phyloP scores from a whole-genome alignment of 2,888 invertebrate species.

The Agrilus cyanescens region DNA sequence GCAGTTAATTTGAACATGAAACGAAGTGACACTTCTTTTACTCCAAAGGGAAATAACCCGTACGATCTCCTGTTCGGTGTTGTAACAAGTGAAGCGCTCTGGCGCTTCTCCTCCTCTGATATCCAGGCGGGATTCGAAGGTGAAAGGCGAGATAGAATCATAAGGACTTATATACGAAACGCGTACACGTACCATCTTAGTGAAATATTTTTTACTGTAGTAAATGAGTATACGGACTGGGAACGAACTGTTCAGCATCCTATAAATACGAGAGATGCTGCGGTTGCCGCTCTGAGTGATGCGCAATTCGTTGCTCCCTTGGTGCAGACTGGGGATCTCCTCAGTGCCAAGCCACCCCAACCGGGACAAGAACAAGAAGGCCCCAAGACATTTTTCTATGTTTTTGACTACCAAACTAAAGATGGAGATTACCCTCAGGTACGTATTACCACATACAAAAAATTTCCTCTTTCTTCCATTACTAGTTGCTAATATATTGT shows the following conservation, averaged over 20 bases:
- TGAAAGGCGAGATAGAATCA: conserved; percentile 74
- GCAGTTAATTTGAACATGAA: conserved; percentile 49
- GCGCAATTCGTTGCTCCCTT: conserved; percentile 89
- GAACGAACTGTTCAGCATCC: conserved; percentile 83
- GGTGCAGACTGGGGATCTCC: conserved; percentile 71
- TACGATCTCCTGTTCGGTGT: conserved; percentile 86
- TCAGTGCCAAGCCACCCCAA: conserved; percentile 57
- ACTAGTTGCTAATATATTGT: too few relatives aligned
- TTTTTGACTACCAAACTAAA: conserved; percentile 84
- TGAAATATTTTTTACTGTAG: conserved; percentile 92
- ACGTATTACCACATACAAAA: conserved; percentile 22
- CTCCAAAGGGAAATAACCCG: conserved; percentile 46
- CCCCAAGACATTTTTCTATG: conserved; percentile 79
- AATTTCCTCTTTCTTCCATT: too few relatives aligned
- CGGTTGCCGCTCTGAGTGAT: conserved; percentile 85
- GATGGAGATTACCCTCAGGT: conserved; percentile 82
- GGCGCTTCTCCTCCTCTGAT: conserved; percentile 76
- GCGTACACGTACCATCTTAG: conserved; percentile 91
- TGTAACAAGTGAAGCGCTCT: conserved; percentile 83
- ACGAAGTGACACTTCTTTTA: conserved; percentile 45
- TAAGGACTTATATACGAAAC: conserved; percentile 86
- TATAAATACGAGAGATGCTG: conserved; percentile 76
- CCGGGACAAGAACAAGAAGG: conserved; percentile 45
- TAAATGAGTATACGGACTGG: conserved; percentile 98
- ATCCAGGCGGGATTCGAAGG: conserved; percentile 78